A percentile compares a stretch with the other conserved stretches of the same genome.
These are phyloP conservation scores for Hylaeus anthracinus DNA, from an alignment of 1,140 invertebrate genomes.

Conservation along the genomic window DNA sequence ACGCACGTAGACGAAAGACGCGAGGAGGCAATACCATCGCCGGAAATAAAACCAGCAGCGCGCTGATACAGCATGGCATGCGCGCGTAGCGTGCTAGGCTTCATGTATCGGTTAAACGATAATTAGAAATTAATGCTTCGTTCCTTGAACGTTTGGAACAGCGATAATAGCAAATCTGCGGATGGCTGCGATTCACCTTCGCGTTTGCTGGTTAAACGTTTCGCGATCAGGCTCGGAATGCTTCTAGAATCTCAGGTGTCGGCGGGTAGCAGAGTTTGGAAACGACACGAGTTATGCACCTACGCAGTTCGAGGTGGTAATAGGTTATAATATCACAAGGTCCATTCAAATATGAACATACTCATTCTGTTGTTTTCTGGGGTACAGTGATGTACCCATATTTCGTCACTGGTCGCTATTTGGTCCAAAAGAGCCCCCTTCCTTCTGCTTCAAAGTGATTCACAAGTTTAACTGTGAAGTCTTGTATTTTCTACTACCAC, in stretches of 20 bases:
- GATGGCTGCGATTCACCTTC: slow-evolving; percentile 39
- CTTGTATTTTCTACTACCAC: no score
- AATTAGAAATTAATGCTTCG: slow-evolving; percentile 75
- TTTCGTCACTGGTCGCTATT: no score
- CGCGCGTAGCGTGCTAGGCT: neutral
- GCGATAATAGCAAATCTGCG: slow-evolving; percentile 64
- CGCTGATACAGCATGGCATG: neutral
- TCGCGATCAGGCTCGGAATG: slow-evolving; percentile 27
- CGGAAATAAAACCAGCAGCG: neutral
- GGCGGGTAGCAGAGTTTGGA: no score
- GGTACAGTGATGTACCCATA: no score
- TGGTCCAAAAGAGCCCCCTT: no score
- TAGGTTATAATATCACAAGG: no score
- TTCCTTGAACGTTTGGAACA: slow-evolving; percentile 63
- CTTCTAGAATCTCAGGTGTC: slow-evolving; percentile 5
- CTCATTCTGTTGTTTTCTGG: no score
- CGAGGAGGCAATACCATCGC: neutral
- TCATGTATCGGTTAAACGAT: slow-evolving; percentile 64
- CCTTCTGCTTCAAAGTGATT: no score
- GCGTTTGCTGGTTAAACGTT: slow-evolving; percentile 29
- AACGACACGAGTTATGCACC: no score
- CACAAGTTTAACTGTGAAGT: no score
- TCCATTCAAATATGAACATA: no score
- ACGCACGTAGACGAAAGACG: neutral
- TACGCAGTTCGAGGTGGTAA: no score